Evolutionary conservation across 2,888 invertebrate genomes (phyloP).

Genomic region (Psylliodes chrysocephalus): DNA sequence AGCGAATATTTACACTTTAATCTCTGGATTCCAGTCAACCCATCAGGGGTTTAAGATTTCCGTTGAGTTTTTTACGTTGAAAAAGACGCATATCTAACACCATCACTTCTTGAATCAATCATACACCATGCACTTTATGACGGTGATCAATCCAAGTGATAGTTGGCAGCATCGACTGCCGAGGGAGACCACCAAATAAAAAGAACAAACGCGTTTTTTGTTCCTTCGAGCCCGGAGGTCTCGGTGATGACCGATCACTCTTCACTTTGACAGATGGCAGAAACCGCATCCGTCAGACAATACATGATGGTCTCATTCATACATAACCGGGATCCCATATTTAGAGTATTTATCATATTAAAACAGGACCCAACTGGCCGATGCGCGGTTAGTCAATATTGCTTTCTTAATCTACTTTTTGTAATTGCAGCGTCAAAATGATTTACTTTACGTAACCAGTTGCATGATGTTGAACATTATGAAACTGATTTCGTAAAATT

Average conservation of each 20-base stretch:
- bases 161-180: constrained; percentile 45
- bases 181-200: constrained; percentile 41
- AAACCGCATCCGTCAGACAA: constrained; percentile 60
- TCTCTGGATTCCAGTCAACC: constrained; percentile 16
- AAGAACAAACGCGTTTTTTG: constrained; percentile 42
- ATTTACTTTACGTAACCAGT: no score
- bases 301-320: constrained; percentile 58
- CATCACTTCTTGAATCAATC: constrained; percentile 45
- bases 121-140: constrained; percentile 43
- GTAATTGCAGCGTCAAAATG: no score
- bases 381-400: no score
- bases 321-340: constrained; percentile 54
- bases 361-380: constrained; percentile 25
- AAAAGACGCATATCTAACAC: constrained; percentile 39
- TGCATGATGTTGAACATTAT: no score
- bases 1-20: constrained; percentile 2
- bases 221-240: constrained; percentile 58
- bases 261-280: constrained; percentile 63
- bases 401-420: no score
- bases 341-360: constrained; percentile 62
- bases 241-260: constrained; percentile 62
- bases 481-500: no score
- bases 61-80: constrained; percentile 24
- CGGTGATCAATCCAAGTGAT: constrained; percentile 46
- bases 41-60: constrained; percentile 23